These are phyloP conservation scores for Urocyon cinereoargenteus DNA, from an alignment of 2,797 vertebrate species.

Conservation along the genomic window DNA sequence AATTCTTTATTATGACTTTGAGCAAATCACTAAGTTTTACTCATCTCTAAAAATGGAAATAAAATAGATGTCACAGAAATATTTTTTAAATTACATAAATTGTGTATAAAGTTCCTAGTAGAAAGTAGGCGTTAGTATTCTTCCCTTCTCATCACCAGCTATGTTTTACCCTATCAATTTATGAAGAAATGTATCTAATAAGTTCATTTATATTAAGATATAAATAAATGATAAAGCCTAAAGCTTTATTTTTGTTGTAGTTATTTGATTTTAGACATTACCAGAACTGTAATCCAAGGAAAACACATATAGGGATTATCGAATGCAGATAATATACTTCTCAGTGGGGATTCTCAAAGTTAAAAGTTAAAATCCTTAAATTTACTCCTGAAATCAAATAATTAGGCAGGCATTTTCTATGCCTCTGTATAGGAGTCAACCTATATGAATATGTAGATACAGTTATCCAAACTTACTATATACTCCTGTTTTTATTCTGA, in stretches of 20 bases:
- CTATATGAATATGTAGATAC: not conserved
- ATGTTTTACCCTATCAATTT: not conserved
- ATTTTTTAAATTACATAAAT: not conserved
- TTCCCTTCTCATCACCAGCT: not conserved
- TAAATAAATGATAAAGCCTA: not conserved
- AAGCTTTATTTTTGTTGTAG: not conserved
- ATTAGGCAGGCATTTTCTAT: not conserved
- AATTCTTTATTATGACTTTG: not conserved
- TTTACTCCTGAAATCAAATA: not conserved
- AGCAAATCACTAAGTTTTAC: not conserved
- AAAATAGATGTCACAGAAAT: not conserved
- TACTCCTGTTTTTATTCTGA: not conserved
- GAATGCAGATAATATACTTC: not conserved
- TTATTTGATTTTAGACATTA: constrained; percentile 22
- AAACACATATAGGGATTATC: not conserved
- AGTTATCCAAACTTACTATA: not conserved
- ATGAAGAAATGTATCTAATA: not conserved
- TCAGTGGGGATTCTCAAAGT: not conserved
- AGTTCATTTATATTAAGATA: not conserved
- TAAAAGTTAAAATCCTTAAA: not conserved
- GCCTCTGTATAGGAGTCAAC: not conserved
- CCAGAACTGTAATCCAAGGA: not conserved
- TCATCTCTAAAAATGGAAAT: not conserved
- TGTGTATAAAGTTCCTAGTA: not conserved
- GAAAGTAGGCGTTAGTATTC: not conserved